phyloP scores from a whole-genome alignment of 2,113 vertebrate species.

The Diphyllodes magnificus region DNA sequence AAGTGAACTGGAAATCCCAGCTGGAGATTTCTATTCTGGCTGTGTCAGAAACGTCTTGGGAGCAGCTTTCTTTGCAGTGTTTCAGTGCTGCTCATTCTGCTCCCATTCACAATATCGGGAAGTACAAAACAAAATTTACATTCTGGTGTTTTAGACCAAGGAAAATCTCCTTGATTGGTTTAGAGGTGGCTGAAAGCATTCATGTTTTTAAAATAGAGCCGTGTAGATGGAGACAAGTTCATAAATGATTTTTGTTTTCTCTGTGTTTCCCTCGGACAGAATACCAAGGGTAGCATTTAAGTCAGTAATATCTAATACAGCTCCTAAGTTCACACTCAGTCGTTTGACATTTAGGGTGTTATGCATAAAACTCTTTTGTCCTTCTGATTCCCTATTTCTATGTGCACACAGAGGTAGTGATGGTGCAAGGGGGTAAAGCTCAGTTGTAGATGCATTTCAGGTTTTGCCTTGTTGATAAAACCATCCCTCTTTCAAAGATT shows the following conservation, averaged over 20 bases:
- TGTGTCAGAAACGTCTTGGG: constrained; percentile 4
- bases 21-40: constrained; percentile 28
- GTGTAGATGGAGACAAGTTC: rapidly evolving
- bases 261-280: background rate
- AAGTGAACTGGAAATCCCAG: constrained; percentile 30
- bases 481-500: background rate
- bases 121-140: background rate
- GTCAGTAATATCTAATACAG: background rate
- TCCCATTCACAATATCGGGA: background rate
- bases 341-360: background rate
- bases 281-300: background rate
- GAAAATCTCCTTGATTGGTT: background rate
- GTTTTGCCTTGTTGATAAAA: background rate
- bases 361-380: background rate
- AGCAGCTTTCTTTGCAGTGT: constrained; percentile 9
- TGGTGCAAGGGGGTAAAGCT: background rate
- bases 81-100: constrained; percentile 1
- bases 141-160: background rate
- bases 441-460: background rate
- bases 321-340: background rate
- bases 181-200: background rate
- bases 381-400: background rate
- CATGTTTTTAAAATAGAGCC: background rate
- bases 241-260: background rate
- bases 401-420: background rate